Conservation (phyloP, 2,797 vertebrate genomes). For the Aphelocoma californica region DNA sequence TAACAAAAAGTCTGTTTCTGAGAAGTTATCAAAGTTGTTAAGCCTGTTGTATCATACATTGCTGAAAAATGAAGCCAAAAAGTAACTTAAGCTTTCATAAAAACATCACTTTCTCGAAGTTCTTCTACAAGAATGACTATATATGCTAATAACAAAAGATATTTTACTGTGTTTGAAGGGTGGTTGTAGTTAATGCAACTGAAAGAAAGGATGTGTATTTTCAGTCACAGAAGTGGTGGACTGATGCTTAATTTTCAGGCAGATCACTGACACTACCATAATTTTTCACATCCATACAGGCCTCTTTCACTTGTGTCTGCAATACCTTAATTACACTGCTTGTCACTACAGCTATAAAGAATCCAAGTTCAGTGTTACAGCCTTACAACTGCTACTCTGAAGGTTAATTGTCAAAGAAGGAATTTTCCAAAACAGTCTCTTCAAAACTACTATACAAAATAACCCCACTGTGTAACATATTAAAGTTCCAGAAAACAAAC, state of each 20-base stretch:
- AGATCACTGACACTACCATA: neutral
- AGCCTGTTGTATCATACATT: neutral
- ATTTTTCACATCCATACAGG: neutral
- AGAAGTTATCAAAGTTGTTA: neutral
- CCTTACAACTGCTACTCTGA: neutral
- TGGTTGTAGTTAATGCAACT: neutral
- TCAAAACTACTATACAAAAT: neutral
- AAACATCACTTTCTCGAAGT: neutral
- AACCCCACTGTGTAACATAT: neutral
- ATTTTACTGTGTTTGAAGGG: neutral
- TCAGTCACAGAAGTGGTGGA: neutral
- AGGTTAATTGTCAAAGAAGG: neutral
- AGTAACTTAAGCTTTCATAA: neutral
- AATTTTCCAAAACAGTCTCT: neutral
- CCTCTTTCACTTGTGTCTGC: neutral
- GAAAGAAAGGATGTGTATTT: neutral
- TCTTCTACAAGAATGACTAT: neutral
- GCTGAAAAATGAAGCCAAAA: neutral
- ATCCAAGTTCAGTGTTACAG: neutral
- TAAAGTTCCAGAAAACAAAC: neutral
- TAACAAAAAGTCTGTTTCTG: neutral
- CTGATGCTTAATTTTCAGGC: neutral
- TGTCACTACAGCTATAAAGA: neutral
- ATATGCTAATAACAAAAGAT: neutral
- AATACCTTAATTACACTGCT: neutral